A percentile compares a stretch with the other conserved stretches of the same genome.
Evolutionary conservation across 2,113 vertebrate genomes (phyloP).

Genomic region (Brienomyrus brachyistius): DNA sequence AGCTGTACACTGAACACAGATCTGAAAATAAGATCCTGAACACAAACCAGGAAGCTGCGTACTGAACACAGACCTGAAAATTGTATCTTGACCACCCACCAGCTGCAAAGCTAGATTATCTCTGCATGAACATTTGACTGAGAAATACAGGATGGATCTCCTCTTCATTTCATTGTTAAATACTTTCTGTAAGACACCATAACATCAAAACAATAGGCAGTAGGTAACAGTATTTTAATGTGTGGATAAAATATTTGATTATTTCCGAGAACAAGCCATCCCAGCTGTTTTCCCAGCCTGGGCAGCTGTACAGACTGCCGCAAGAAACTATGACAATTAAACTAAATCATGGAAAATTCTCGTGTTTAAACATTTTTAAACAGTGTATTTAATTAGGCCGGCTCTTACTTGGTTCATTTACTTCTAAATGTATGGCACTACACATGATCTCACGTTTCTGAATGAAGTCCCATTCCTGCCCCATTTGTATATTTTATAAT

Average conservation of each 20-base stretch:
- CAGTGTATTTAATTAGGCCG: background rate
- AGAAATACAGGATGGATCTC: background rate
- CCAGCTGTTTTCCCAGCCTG: background rate
- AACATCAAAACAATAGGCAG: background rate
- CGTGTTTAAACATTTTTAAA: background rate
- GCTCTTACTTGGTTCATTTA: background rate
- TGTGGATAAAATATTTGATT: background rate
- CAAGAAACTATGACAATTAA: background rate
- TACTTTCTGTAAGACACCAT: background rate
- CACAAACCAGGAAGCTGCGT: background rate
- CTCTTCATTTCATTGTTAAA: background rate
- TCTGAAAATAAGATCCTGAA: background rate
- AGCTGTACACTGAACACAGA: background rate
- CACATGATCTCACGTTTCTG: background rate
- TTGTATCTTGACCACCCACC: background rate
- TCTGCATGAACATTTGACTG: background rate
- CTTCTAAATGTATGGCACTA: background rate
- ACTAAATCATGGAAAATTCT: background rate
- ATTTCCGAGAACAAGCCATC: slow-evolving; percentile 5
- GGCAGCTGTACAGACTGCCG: background rate
- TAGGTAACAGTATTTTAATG: background rate
- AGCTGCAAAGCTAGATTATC: background rate
- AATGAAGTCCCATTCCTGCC: background rate
- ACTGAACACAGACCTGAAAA: too few relatives aligned
- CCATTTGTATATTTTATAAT: background rate